A percentile compares a stretch with the other conserved stretches of the same genome.
Conservation (phyloP, 2,113 vertebrate species). For the Monopterus albus region DNA sequence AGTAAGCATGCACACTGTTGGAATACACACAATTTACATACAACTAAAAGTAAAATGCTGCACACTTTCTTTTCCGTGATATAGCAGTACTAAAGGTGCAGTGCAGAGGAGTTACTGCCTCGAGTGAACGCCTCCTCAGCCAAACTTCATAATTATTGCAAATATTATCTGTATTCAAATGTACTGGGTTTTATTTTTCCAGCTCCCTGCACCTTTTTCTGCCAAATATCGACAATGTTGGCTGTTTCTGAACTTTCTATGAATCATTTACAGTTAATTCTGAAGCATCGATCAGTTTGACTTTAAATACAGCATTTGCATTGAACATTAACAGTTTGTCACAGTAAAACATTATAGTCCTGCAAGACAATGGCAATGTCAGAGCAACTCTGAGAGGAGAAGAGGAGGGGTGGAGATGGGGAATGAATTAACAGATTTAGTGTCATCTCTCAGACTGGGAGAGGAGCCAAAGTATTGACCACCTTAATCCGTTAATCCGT, state of each 20-base stretch:
- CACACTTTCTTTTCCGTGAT: not conserved
- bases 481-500: slow-evolving; percentile 81
- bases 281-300: not conserved
- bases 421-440: slow-evolving; percentile 82
- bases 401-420: slow-evolving; percentile 33
- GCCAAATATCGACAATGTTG: not conserved
- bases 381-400: slow-evolving; percentile 1
- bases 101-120: not conserved
- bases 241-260: not conserved
- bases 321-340: not conserved
- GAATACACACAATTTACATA: no score
- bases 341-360: slow-evolving; percentile 37
- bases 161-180: not conserved
- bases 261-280: not conserved
- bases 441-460: slow-evolving; percentile 84
- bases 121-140: not conserved
- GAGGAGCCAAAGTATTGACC: slow-evolving; percentile 79
- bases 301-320: not conserved
- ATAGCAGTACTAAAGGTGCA: not conserved
- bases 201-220: not conserved
- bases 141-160: not conserved
- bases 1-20: no score
- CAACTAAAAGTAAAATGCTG: no score
- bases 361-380: slow-evolving; percentile 1
- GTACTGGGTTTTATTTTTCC: not conserved